Conservation (phyloP, 2,113 vertebrate genomes). For the Malurus elegans region DNA sequence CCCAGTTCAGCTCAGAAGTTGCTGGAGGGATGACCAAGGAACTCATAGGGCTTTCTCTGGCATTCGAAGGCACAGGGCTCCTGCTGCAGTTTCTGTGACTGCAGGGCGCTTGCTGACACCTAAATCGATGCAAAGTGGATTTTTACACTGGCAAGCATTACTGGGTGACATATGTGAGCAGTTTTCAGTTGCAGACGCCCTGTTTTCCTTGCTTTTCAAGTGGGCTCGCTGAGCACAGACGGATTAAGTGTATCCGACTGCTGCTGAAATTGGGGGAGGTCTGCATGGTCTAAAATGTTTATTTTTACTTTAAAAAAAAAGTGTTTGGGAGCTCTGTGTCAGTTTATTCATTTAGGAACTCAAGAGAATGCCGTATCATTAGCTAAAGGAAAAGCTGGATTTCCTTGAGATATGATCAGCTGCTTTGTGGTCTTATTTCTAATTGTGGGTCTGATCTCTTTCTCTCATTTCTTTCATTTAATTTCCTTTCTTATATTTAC, state of each 20-base stretch:
- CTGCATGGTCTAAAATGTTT: not conserved
- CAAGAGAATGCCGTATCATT: not conserved
- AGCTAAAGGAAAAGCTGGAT: not conserved
- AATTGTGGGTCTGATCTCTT: not conserved
- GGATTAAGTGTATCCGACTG: not conserved
- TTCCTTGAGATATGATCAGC: not conserved
- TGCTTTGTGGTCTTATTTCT: not conserved
- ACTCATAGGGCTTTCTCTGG: not conserved
- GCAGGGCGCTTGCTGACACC: not conserved
- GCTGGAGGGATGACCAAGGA: not conserved
- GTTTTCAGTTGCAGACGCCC: not conserved
- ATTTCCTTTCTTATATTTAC: not conserved
- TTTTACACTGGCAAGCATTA: not conserved
- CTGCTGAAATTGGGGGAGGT: not conserved
- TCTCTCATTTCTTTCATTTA: not conserved
- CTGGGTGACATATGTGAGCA: not conserved
- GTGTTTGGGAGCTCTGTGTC: not conserved
- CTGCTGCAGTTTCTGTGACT: not conserved
- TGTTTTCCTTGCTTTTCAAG: not conserved
- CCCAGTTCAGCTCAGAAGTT: not conserved
- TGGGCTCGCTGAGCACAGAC: not conserved
- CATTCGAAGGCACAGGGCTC: not conserved
- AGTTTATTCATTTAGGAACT: not conserved
- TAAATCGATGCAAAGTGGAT: slow-evolving; percentile 1
- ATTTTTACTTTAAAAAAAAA: not conserved